Evolutionary conservation across 2,113 vertebrate genomes (phyloP).

Genomic region (Tragelaphus strepsiceros): DNA sequence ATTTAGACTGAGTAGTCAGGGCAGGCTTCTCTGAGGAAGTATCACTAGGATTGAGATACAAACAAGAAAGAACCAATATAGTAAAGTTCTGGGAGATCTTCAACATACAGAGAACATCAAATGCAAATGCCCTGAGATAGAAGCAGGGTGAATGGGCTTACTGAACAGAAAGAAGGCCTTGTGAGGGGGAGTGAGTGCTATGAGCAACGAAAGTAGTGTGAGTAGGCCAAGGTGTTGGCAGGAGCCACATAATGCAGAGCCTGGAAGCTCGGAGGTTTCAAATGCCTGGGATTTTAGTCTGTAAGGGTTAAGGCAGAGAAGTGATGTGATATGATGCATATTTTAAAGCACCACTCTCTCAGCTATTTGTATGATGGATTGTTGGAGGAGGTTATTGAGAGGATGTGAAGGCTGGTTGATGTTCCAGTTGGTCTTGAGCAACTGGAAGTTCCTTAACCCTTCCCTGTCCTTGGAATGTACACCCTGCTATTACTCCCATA

Average conservation of each 20-base stretch:
- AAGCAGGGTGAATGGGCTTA: background rate
- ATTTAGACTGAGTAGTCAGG: background rate
- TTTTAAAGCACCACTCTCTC: background rate
- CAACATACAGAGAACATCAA: background rate
- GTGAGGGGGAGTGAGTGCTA: background rate
- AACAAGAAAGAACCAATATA: background rate
- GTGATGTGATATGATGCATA: fast-evolving
- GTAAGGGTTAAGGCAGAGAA: background rate
- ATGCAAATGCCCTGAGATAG: background rate
- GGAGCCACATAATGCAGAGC: background rate
- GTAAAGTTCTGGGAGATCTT: background rate
- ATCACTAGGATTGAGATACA: background rate
- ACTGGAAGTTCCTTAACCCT: background rate
- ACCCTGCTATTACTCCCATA: background rate
- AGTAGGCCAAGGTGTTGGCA: no score
- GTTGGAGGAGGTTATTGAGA: background rate
- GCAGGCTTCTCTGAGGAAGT: background rate
- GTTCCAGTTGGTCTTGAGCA: background rate
- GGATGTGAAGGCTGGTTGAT: background rate
- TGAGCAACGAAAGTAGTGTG: background rate
- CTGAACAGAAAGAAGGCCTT: background rate
- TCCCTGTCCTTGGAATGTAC: background rate
- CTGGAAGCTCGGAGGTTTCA: background rate
- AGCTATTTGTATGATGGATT: background rate
- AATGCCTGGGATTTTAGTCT: background rate